Conservation (phyloP, 2,888 invertebrate genomes). For the Limnephilus marmoratus region DNA sequence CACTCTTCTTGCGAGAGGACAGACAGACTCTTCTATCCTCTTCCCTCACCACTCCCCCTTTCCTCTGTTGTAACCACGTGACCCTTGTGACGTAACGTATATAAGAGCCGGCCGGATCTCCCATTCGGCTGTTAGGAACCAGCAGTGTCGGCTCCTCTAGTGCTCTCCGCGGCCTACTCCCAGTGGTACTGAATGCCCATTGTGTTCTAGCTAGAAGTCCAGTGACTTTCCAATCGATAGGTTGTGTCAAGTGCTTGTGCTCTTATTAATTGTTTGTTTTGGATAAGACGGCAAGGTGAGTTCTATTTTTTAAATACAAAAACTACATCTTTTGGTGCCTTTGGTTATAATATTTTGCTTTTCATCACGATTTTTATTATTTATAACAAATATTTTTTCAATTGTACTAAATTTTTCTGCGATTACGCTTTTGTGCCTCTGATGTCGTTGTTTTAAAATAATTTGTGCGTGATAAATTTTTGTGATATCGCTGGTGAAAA, state of each 20-base stretch:
- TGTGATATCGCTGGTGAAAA: background rate
- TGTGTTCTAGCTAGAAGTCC: background rate
- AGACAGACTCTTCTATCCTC: background rate
- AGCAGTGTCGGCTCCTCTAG: background rate
- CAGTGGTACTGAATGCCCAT: background rate
- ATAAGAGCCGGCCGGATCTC: conserved; percentile 14
- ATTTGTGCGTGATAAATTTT: background rate
- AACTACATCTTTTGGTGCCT: background rate
- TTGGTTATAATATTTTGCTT: background rate
- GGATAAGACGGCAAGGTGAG: conserved; percentile 54
- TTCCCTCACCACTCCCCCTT: background rate
- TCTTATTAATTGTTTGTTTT: conserved; percentile 49
- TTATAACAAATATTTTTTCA: too few relatives aligned
- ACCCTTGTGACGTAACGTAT: conserved; percentile 49
- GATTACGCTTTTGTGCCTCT: background rate
- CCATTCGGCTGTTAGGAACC: conserved; percentile 28
- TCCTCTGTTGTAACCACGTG: background rate
- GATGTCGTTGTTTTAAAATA: background rate
- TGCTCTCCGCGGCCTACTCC: background rate
- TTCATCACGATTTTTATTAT: background rate
- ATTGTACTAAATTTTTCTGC: too few relatives aligned
- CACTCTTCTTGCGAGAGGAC: conserved; percentile 12
- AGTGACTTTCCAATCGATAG: background rate
- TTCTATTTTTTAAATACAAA: background rate
- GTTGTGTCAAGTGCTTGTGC: conserved; percentile 50